phyloP scores from a whole-genome alignment of 2,888 invertebrate species.

The Meandrusa payeni region DNA sequence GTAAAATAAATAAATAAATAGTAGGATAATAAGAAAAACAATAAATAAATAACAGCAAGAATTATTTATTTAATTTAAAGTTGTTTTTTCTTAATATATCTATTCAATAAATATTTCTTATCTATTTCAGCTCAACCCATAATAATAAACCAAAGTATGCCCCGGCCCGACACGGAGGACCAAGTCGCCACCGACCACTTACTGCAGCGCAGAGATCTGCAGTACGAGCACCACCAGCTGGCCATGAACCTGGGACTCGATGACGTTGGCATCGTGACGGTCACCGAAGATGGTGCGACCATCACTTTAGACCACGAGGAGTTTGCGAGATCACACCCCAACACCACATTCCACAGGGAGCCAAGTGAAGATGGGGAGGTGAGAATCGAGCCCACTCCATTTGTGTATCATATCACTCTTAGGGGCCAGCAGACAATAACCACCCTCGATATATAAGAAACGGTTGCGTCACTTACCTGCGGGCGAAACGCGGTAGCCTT shows the following conservation, averaged over 20 bases:
- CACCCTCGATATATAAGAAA: too few species aligned
- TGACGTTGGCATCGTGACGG: conserved; percentile 69
- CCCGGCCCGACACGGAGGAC: conserved; percentile 67
- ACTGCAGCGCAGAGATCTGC: conserved; percentile 33
- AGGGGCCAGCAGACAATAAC: too few species aligned
- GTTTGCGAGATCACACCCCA: conserved; percentile 72
- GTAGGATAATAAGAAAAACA: too few species aligned
- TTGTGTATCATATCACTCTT: too few species aligned
- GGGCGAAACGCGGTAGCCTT: too few species aligned
- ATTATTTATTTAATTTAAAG: too few species aligned
- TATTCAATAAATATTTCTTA: too few species aligned
- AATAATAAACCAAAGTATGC: conserved; percentile 46
- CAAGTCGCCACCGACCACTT: conserved; percentile 69
- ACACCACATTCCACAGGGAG: conserved; percentile 74
- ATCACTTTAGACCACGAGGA: conserved; percentile 69
- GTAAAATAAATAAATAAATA: too few species aligned
- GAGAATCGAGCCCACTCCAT: conserved; percentile 18
- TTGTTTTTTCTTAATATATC: too few species aligned
- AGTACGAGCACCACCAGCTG: conserved; percentile 41
- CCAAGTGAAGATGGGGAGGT: conserved; percentile 66
- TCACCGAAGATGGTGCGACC: conserved; percentile 63
- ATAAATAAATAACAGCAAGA: too few species aligned
- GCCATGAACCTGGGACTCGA: conserved; percentile 57
- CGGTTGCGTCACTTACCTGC: too few species aligned
- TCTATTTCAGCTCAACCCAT: conserved; percentile 62